Percentiles rank a stretch among this genome's conserved stretches.
Conservation (phyloP, 2,888 invertebrate species). For the Thereva unica region DNA sequence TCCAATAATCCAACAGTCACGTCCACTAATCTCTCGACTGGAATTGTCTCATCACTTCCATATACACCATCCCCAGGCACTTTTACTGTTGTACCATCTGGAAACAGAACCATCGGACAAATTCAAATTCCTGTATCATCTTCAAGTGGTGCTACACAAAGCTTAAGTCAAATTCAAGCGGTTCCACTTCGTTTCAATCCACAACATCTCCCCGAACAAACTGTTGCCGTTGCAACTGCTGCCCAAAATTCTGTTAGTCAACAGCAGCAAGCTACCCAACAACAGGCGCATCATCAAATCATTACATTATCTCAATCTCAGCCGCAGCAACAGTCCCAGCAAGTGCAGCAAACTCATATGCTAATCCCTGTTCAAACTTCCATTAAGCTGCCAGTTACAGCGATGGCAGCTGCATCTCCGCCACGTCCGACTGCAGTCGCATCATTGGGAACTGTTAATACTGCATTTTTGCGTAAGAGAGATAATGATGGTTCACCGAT, state of each 20-base stretch:
- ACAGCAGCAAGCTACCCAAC: conserved; percentile 23
- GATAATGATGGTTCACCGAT: conserved; percentile 74
- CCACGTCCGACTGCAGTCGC: conserved; percentile 62
- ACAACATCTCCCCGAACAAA: conserved; percentile 44
- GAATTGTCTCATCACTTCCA: conserved; percentile 52
- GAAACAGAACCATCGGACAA: conserved; percentile 50
- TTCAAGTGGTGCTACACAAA: conserved; percentile 19
- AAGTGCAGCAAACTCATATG: conserved; percentile 52
- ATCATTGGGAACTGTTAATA: conserved; percentile 43
- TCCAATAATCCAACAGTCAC: conserved; percentile 47
- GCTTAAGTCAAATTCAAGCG: conserved; percentile 49
- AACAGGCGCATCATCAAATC: conserved; percentile 37
- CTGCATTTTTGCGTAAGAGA: conserved; percentile 80
- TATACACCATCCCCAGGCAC: conserved; percentile 52
- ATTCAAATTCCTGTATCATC: conserved; percentile 50
- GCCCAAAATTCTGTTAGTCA: neutral
- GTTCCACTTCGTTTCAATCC: conserved; percentile 51
- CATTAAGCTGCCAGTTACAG: conserved; percentile 33
- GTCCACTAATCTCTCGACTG: conserved; percentile 42
- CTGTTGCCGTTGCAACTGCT: neutral
- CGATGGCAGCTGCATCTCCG: conserved; percentile 29
- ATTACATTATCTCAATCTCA: conserved; percentile 40
- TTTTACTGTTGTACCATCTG: conserved; percentile 55
- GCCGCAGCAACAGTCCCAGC: conserved; percentile 19
- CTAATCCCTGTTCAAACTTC: conserved; percentile 51